Evolutionary conservation across 2,113 vertebrate species (phyloP).

Genomic region (Colistium nudipinnis): DNA sequence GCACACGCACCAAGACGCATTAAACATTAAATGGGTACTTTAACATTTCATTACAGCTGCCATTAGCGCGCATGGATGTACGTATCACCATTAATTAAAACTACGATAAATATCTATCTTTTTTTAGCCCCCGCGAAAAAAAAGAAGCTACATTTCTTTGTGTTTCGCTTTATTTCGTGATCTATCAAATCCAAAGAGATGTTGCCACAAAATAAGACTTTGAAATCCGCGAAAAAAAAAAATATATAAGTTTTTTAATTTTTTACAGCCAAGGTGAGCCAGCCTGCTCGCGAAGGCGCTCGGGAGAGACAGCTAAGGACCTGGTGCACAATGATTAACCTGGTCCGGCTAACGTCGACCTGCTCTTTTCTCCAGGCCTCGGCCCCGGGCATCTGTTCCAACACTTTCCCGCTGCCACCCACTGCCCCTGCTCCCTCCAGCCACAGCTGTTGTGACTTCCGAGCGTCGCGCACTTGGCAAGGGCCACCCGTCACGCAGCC

Average conservation of each 20-base stretch:
- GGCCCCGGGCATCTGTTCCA: conserved; percentile 74
- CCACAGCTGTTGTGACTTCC: conserved; percentile 74
- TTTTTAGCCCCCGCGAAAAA: conserved; percentile 3
- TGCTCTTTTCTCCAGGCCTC: conserved; percentile 66
- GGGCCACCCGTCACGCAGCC: conserved; percentile 70
- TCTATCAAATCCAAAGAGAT: no score
- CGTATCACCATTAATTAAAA: conserved; percentile 45
- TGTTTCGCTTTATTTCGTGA: not conserved
- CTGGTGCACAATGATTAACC: conserved; percentile 78
- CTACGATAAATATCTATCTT: conserved; percentile 16
- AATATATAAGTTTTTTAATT: conserved; percentile 10
- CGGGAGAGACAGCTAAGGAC: conserved; percentile 58
- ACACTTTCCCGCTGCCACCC: conserved; percentile 62
- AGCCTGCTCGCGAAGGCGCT: conserved; percentile 32
- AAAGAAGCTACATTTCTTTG: not conserved
- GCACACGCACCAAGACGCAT: conserved; percentile 22
- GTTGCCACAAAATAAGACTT: not conserved
- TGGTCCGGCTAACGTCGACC: conserved; percentile 62
- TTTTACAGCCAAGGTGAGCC: conserved; percentile 49
- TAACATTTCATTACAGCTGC: conserved; percentile 52
- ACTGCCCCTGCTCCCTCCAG: conserved; percentile 63
- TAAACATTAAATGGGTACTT: conserved; percentile 57
- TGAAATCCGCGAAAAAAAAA: not conserved
- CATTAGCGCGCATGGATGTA: conserved; percentile 48
- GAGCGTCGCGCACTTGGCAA: conserved; percentile 77